phyloP scores from a whole-genome alignment of 1,140 invertebrate genomes.

The Steinernema feltiae region DNA sequence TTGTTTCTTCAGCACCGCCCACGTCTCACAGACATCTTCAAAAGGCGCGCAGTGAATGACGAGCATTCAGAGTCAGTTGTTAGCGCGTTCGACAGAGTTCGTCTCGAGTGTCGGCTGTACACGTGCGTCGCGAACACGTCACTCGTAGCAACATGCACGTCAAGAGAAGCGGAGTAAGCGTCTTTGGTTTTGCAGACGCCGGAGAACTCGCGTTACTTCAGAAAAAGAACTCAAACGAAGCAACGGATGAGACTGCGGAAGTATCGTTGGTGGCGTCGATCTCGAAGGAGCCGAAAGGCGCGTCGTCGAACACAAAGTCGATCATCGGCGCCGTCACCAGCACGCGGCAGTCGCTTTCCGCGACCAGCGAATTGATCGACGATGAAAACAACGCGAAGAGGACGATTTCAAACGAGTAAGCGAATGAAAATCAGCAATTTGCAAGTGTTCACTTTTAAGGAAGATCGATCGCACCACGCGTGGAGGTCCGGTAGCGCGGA shows the following conservation, averaged over 20 bases:
- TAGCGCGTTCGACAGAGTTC: no score
- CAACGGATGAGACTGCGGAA: neutral
- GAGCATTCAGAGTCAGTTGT: no score
- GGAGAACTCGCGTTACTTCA: neutral
- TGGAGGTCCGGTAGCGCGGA: neutral
- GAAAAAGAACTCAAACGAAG: neutral
- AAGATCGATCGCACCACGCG: neutral
- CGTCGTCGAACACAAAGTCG: no score
- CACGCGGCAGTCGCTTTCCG: neutral
- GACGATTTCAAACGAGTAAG: neutral
- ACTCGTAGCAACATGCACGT: neutral
- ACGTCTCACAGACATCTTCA: no score
- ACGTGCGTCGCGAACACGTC: neutral
- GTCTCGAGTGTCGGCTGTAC: neutral
- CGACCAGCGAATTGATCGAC: neutral
- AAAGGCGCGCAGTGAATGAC: no score
- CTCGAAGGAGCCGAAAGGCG: neutral
- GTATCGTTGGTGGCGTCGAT: no score
- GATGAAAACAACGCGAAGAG: neutral
- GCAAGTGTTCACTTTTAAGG: neutral
- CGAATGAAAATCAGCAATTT: neutral
- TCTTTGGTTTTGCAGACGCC: neutral
- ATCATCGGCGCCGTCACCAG: no score
- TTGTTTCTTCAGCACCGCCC: no score
- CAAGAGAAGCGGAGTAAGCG: neutral